A percentile compares a stretch with the other conserved stretches of the same genome.
Evolutionary conservation across 2,113 vertebrate genomes (phyloP).

Genomic region (Leptocoma aspasia): DNA sequence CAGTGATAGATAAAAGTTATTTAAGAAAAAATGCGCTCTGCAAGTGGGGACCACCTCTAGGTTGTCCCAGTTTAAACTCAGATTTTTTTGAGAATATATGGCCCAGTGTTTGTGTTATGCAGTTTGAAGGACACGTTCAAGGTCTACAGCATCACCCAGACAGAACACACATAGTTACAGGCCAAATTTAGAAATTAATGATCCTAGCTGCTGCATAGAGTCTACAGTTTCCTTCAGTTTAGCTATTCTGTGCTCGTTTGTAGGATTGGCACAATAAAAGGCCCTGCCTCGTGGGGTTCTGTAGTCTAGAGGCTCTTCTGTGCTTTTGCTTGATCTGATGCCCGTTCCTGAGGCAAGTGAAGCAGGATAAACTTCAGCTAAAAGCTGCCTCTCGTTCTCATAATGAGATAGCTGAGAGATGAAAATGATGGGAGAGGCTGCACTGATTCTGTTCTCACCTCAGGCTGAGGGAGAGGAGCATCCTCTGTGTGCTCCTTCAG

Average conservation of each 20-base stretch:
- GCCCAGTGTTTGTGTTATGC: background rate
- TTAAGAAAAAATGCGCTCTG: background rate
- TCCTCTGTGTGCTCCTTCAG: no score
- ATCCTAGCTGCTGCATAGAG: background rate
- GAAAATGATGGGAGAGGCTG: background rate
- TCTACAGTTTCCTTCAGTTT: background rate
- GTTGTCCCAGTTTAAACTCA: background rate
- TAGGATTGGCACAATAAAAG: background rate
- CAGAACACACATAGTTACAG: background rate
- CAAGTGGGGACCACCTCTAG: rapidly evolving
- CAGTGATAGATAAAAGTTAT: background rate
- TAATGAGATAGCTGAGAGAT: background rate
- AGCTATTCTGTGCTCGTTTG: background rate
- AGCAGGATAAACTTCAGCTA: background rate
- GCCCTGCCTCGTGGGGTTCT: background rate
- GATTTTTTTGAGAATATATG: background rate
- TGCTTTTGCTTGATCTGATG: background rate
- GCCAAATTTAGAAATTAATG: background rate
- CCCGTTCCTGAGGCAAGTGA: background rate
- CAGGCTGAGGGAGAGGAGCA: background rate
- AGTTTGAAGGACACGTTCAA: background rate
- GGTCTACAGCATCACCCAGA: background rate
- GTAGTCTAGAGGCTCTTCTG: background rate
- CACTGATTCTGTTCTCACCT: background rate
- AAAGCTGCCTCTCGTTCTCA: background rate